Base-by-base conservation (phyloP, 1,140 invertebrate genomes). In the Drosophila saltans region DNA sequence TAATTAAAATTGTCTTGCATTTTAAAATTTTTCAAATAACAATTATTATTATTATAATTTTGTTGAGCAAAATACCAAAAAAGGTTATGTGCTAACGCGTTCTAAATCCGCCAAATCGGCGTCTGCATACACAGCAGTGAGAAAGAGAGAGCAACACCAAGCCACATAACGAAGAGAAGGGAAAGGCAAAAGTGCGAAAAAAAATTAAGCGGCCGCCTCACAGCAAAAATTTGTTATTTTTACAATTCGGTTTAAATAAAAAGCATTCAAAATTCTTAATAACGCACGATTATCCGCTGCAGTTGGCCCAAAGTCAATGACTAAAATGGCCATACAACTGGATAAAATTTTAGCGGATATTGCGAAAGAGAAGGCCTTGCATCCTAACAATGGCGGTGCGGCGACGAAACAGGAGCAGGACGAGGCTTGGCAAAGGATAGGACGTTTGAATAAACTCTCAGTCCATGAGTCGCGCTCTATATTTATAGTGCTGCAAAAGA, bases 401-500 rank as follows among this genome's bases (percentile, higher is more conserved):
- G 62, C 84, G 3, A 78, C 60, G 62, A 92, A 92, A 66, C 83
- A 88, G 63, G 91, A 92, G 55, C 76, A 90, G 66, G 91, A 92
- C 39, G 91, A 92, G 10, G 91, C 91, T 8, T 92, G 91, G 91
- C 65, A 75, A 28, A 77, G 91, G 57, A 86, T 92, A 16, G 91
- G 91, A 0, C 83, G 83, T 11, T 83, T 91, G 6, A 92, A 92
- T 63, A 92, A 91, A 68, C 69, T 92, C 4, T 90, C 91, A 41
- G 86, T 91, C 41, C 91, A 91, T 52, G 91, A 92, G 62, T 85
- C 86, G 16, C 90, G 91, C 24, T 92, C 91, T 7, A 92, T 92
- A 61, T 92, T 92, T 11, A 92, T 90, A 16, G 91, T 92, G 40
- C 72, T 92, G 16, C 91, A 90, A 36, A 92, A 92, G 59, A 92